Conservation (phyloP, 2,113 vertebrate genomes). For the Carlito syrichta region DNA sequence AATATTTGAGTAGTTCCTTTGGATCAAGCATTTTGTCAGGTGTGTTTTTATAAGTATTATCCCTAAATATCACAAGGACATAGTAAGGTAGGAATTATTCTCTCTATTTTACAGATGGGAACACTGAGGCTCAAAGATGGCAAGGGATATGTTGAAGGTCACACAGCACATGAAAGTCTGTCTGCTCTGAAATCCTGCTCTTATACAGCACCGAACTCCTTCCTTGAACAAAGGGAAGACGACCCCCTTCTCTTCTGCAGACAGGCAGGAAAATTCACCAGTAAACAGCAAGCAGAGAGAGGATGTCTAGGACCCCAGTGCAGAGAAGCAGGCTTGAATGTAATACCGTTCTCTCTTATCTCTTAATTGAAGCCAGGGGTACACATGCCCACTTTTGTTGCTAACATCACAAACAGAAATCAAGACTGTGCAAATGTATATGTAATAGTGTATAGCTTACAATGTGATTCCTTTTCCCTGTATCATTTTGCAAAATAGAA, state of each 20-base stretch:
- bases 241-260: neutral
- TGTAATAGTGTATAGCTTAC: constrained; percentile 3
- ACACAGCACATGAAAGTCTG: neutral
- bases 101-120: neutral
- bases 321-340: neutral
- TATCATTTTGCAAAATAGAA: constrained; percentile 28
- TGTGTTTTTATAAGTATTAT: neutral
- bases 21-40: neutral
- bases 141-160: neutral
- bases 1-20: neutral
- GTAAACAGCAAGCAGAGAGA: neutral
- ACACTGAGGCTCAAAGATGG: neutral
- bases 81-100: neutral
- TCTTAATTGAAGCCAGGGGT: constrained; percentile 54
- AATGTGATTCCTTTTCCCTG: neutral
- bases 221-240: neutral
- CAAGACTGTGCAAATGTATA: neutral
- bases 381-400: neutral
- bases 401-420: constrained; percentile 59
- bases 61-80: neutral
- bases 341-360: constrained; percentile 48
- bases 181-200: neutral
- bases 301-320: neutral
- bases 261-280: neutral
- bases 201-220: neutral